Conservation (phyloP, 2,797 vertebrate species). For the Atherinosoma microstoma region DNA sequence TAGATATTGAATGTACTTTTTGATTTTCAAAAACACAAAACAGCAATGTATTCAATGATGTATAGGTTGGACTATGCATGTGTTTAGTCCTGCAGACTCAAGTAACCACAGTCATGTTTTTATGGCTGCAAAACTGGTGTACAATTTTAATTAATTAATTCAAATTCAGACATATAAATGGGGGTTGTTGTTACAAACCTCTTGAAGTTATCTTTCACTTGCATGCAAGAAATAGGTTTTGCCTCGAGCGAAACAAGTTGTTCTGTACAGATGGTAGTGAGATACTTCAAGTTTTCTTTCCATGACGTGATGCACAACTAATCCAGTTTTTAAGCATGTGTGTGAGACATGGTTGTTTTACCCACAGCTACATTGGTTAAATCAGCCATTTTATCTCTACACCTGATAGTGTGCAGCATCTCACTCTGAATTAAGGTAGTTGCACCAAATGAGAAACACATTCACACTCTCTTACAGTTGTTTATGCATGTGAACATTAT, state of each 20-base stretch:
- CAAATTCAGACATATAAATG: slow-evolving; percentile 10
- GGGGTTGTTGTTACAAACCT: neutral
- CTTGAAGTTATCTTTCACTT: slow-evolving; percentile 41
- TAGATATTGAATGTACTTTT: too few relatives aligned
- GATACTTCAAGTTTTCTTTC: slow-evolving; percentile 31
- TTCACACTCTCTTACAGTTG: slow-evolving; percentile 9
- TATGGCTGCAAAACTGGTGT: slow-evolving; percentile 25
- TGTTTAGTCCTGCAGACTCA: slow-evolving; percentile 23
- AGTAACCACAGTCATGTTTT: slow-evolving; percentile 18
- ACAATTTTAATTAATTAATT: slow-evolving; percentile 20
- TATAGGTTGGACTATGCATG: neutral
- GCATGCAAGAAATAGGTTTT: slow-evolving; percentile 17
- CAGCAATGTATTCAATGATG: neutral
- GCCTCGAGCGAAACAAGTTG: slow-evolving; percentile 49
- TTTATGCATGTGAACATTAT: slow-evolving; percentile 53
- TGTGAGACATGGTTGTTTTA: slow-evolving; percentile 28
- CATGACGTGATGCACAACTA: slow-evolving; percentile 41
- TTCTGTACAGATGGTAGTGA: slow-evolving; percentile 45
- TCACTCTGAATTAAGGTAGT: slow-evolving; percentile 17
- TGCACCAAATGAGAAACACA: slow-evolving; percentile 15
- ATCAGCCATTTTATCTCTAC: slow-evolving; percentile 20
- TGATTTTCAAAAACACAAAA: neutral
- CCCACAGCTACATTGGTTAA: slow-evolving; percentile 23
- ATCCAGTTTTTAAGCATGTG: slow-evolving; percentile 53
- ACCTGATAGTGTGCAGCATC: slow-evolving; percentile 14